Conservation (phyloP, 1,140 invertebrate species). For the Halictus rubicundus region DNA sequence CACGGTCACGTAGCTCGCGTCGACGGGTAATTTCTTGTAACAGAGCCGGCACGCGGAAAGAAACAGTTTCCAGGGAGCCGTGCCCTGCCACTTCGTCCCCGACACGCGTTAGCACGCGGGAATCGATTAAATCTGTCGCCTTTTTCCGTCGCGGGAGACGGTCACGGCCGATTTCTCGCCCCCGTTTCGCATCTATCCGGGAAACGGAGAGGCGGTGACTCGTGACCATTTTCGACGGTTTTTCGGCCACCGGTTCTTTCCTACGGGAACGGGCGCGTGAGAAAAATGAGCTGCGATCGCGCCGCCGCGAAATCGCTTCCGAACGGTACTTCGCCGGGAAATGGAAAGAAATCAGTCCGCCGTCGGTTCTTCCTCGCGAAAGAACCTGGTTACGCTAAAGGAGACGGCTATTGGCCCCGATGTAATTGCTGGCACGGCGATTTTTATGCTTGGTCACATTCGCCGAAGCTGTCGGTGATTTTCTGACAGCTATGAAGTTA, state of each 20-base stretch:
- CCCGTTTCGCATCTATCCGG: not conserved
- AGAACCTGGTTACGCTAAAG: too few species aligned
- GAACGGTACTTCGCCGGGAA: too few species aligned
- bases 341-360: too few species aligned
- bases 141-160: not conserved
- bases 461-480: too few species aligned
- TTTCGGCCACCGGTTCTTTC: not conserved
- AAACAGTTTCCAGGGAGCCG: not conserved
- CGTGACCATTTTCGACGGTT: not conserved
- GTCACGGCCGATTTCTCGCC: not conserved
- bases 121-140: not conserved
- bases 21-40: conserved; percentile 3
- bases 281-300: too few species aligned
- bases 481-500: too few species aligned
- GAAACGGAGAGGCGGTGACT: not conserved
- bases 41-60: conserved; percentile 1
- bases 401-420: too few species aligned
- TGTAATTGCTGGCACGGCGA: too few species aligned
- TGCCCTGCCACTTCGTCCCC: not conserved
- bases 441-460: too few species aligned
- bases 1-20: conserved; percentile 2
- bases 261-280: too few species aligned
- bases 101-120: not conserved
- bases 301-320: too few species aligned
- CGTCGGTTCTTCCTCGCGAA: too few species aligned